Conservation (phyloP, 2,113 vertebrate genomes). For the Columbina picui region DNA sequence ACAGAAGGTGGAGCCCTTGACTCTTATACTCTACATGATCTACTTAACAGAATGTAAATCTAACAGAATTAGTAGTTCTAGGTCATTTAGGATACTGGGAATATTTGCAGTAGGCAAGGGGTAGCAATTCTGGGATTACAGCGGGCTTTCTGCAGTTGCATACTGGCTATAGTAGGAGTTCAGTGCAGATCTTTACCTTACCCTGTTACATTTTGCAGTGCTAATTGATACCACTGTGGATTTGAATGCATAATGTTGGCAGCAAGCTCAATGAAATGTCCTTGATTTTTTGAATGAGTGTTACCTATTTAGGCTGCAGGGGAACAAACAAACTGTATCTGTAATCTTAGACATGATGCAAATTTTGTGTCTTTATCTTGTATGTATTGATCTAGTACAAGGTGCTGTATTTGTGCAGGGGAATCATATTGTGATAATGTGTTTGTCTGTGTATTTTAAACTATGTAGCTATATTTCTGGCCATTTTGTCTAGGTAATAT, state of each 20-base stretch:
- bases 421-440: background rate
- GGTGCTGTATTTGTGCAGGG: background rate
- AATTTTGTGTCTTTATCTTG: background rate
- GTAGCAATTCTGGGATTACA: background rate
- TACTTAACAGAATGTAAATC: background rate
- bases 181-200: background rate
- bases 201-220: background rate
- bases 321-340: background rate
- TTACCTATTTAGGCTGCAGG: background rate
- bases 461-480: background rate
- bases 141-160: background rate
- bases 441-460: background rate
- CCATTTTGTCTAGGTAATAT: background rate
- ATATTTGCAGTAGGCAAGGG: background rate
- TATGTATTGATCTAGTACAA: background rate
- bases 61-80: background rate
- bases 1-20: background rate
- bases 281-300: background rate
- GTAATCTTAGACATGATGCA: background rate
- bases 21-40: background rate
- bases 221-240: background rate
- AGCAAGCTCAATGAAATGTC: background rate
- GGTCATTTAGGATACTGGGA: background rate
- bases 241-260: background rate
- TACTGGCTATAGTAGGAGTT: background rate